Base-by-base conservation (phyloP, 2,888 invertebrate species). In the Euzetes globulus region DNA sequence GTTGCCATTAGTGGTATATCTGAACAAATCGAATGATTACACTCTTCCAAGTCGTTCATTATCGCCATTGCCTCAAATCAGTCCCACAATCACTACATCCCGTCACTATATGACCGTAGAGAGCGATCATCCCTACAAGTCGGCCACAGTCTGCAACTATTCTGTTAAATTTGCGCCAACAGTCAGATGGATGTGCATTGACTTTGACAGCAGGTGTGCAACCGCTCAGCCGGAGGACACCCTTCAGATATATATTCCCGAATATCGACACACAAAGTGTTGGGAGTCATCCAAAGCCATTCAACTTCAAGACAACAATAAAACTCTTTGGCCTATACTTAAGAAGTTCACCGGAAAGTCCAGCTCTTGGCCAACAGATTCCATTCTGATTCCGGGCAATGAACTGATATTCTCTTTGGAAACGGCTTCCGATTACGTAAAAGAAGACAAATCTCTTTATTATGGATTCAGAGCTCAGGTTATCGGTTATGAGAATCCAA, bases 51-150 rank as follows among this genome's bases (percentile, higher is more conserved):
- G 73, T 15, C 74, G 75, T 68, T 50, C 50, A 22, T 74, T 19
- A 55, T 55, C 72, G 17, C n/a, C 75, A 15, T 45, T 33, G 25
- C 74, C 76, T 17, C 76, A 73, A 63, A 15, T 33, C 25, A 25
- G 55, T n/a, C 75, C 75, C 33, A 41, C 72, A 47, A 78, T 78
- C 6, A 92, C 92, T 33, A 91, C 92, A 1, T 91, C 92, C 76
- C 89, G 90, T 80, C 91, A 92, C 84, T 94, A 92, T 82, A 91
- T 93, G 5, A 89, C 92, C 86, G 88, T 95, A 0, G 97, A 98
- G 84, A 95, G 95, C 82, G 94, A 95, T 55, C 98, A 98, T 85
- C 98, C 98, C 0, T 98, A 98, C 83, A 91, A 91, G 82, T 90
- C 92, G 55, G 90, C 94, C 0, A 87, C 90, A 22, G 90, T 94